Conservation (phyloP, 2,888 invertebrate genomes). For the Hyposoter didymator region DNA sequence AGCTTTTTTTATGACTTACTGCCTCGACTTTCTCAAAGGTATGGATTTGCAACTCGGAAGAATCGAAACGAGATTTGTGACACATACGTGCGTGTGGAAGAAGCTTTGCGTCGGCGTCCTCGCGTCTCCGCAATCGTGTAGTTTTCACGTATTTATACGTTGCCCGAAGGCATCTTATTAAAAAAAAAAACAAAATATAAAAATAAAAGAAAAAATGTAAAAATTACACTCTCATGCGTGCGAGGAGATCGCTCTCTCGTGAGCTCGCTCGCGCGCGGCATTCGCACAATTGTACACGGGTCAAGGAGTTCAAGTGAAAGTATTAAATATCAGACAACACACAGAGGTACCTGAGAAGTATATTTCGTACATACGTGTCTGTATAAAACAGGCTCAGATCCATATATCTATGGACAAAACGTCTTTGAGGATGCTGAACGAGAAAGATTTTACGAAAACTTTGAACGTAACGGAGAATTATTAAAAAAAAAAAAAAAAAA, state of each 20-base stretch:
- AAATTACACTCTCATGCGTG: slow-evolving; percentile 57
- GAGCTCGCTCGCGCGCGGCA: slow-evolving; percentile 67
- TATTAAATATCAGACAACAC: slow-evolving; percentile 81
- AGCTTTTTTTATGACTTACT: slow-evolving; percentile 4
- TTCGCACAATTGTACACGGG: slow-evolving; percentile 75
- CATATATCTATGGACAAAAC: slow-evolving; percentile 11
- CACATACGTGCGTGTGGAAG: slow-evolving; percentile 31
- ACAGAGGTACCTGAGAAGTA: slow-evolving; percentile 71
- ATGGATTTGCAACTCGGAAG: slow-evolving; percentile 37
- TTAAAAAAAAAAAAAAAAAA: too few relatives aligned
- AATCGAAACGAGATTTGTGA: slow-evolving; percentile 27
- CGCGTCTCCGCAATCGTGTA: slow-evolving; percentile 23
- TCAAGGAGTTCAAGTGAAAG: slow-evolving; percentile 83
- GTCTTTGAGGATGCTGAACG: background rate
- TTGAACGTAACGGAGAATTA: too few relatives aligned
- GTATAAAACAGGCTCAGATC: slow-evolving; percentile 7
- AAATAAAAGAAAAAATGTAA: slow-evolving; percentile 2
- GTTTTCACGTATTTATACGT: slow-evolving; percentile 30
- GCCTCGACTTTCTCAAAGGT: background rate
- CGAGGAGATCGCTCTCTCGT: slow-evolving; percentile 52
- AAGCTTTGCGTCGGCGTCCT: slow-evolving; percentile 31
- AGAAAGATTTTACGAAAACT: too few relatives aligned
- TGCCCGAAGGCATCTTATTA: slow-evolving; percentile 18
- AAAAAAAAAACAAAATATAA: background rate
- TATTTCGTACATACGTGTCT: background rate